Evolutionary conservation across 2,888 invertebrate genomes (phyloP).

Genomic region (Cancer borealis): DNA sequence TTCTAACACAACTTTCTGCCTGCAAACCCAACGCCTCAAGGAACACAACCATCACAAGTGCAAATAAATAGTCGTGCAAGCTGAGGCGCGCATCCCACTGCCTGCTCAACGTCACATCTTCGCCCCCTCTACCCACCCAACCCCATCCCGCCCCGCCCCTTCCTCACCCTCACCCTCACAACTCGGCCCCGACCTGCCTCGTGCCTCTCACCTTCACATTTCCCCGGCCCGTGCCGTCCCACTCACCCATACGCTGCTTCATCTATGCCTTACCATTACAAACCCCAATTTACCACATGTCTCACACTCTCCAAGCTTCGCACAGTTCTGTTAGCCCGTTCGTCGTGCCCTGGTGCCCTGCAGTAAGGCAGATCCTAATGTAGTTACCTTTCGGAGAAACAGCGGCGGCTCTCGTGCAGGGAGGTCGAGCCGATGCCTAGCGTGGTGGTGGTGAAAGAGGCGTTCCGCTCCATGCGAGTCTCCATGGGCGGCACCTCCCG

Average conservation of each 20-base stretch:
- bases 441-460: constrained; percentile 75
- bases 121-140: not conserved
- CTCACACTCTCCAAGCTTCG: not conserved
- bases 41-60: not conserved
- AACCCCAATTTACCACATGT: not conserved
- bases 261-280: not conserved
- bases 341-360: not conserved
- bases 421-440: constrained; percentile 65
- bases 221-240: not conserved
- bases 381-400: constrained; percentile 77
- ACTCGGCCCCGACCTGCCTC: not conserved
- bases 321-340: not conserved
- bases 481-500: constrained; percentile 68
- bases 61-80: not conserved
- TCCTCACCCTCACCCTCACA: not conserved
- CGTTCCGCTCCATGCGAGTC: constrained; percentile 77
- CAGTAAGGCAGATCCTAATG: not conserved
- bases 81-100: not conserved
- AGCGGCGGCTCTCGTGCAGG: constrained; percentile 76
- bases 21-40: not conserved
- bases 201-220: not conserved
- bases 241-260: not conserved
- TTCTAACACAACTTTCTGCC: not conserved
- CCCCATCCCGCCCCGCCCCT: not conserved
- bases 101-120: not conserved